Conservation (phyloP, 2,113 vertebrate genomes). For the Columbina picui region DNA sequence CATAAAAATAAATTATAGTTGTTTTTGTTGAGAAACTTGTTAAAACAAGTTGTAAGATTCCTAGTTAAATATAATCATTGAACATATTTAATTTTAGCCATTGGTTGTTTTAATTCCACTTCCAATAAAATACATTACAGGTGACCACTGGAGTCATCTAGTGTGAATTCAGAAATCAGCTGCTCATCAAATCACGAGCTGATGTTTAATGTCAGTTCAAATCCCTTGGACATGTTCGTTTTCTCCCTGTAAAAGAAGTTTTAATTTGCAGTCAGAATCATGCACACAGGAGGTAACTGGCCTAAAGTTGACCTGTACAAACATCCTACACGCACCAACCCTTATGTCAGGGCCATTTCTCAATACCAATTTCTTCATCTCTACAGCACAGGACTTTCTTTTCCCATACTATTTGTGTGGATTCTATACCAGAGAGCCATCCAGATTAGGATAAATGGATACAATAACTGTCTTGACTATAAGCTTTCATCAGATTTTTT, state of each 20-base stretch:
- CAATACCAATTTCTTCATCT: background rate
- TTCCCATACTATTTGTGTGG: background rate
- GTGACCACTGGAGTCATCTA: background rate
- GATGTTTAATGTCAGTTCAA: background rate
- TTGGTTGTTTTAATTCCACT: background rate
- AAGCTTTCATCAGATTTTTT: background rate
- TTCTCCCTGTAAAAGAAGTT: conserved; percentile 6
- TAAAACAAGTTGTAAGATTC: background rate
- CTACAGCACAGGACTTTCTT: background rate
- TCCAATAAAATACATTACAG: background rate
- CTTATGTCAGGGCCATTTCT: background rate
- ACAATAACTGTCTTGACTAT: background rate
- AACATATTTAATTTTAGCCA: background rate
- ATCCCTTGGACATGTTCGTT: background rate
- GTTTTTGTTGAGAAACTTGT: background rate
- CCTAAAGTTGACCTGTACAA: background rate
- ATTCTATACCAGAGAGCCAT: background rate
- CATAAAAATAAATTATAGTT: background rate
- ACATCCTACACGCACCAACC: background rate
- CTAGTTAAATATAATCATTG: background rate
- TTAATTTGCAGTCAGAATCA: background rate
- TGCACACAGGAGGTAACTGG: background rate
- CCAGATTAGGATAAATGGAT: background rate
- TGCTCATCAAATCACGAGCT: background rate
- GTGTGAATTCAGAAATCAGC: background rate